A percentile compares a stretch with the other conserved stretches of the same genome.
Evolutionary conservation across 2,113 vertebrate species (phyloP).

Genomic region (Vireo altiloquus): DNA sequence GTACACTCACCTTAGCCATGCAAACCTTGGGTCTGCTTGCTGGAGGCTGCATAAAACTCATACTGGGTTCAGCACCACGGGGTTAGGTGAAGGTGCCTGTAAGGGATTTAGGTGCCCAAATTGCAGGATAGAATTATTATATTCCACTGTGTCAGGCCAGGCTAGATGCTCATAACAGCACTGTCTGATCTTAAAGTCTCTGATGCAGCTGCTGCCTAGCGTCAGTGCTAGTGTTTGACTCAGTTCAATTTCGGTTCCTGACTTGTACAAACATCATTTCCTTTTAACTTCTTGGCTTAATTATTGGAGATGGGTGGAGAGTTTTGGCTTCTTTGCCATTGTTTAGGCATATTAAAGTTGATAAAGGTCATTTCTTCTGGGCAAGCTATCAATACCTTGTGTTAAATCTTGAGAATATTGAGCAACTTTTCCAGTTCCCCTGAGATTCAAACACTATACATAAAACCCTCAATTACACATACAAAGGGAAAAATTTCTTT

Average conservation of each 20-base stretch:
- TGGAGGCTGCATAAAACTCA: not conserved
- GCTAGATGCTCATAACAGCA: not conserved
- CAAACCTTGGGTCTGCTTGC: not conserved
- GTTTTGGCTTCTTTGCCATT: constrained; percentile 39
- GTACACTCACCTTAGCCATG: not conserved
- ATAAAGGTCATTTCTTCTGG: constrained; percentile 39
- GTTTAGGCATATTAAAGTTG: not conserved
- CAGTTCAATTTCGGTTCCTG: not conserved
- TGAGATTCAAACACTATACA: not conserved
- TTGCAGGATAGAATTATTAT: not conserved
- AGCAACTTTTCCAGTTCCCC: constrained; percentile 28
- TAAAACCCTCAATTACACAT: not conserved
- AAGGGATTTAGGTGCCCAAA: not conserved
- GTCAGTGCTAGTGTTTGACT: not conserved
- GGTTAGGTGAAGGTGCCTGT: not conserved
- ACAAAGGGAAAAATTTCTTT: constrained; percentile 30
- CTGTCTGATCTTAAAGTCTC: not conserved
- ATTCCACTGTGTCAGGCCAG: not conserved
- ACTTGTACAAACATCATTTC: not conserved
- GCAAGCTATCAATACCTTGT: constrained; percentile 20
- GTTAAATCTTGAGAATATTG: constrained; percentile 28
- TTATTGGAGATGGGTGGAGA: constrained; percentile 37
- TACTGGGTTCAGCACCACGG: rapidly evolving
- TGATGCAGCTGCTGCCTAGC: not conserved
- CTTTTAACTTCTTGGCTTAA: constrained; percentile 26